A percentile compares a stretch with the other conserved stretches of the same genome.
Conservation (phyloP, 1,140 invertebrate genomes). For the Bombus cullumanus region DNA sequence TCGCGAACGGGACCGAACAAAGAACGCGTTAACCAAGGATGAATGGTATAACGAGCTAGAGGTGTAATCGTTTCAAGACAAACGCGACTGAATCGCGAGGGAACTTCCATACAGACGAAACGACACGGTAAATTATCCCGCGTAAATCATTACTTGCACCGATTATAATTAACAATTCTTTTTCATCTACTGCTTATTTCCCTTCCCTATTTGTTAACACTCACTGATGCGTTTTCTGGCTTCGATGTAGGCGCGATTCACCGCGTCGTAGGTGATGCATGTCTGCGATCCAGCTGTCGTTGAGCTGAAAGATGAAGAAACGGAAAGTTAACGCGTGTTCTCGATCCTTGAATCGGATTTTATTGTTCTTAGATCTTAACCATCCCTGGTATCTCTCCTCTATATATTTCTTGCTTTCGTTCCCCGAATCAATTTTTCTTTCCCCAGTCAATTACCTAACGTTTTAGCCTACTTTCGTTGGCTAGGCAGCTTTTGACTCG, state of each 20-base stretch:
- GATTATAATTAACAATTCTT: not conserved
- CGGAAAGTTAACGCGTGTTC: constrained; percentile 36
- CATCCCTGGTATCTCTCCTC: not conserved
- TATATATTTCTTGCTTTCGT: not conserved
- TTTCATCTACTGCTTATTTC: not conserved
- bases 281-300: constrained; percentile 87
- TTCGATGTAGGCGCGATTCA: constrained; percentile 94
- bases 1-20: not conserved
- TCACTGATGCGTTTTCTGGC: constrained; percentile 93
- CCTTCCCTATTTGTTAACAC: constrained; percentile 70
- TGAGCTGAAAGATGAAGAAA: constrained; percentile 84
- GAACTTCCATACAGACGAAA: not conserved
- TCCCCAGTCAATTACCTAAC: constrained; percentile 59
- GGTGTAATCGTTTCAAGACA: constrained; percentile 3
- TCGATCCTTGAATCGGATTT: constrained; percentile 10
- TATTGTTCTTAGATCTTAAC: constrained; percentile 32
- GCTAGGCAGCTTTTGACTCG: not conserved
- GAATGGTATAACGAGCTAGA: not conserved
- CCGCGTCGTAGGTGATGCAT: constrained; percentile 95
- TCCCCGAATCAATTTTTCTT: not conserved
- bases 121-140: not conserved
- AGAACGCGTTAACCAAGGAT: not conserved
- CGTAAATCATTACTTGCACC: not conserved
- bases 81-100: not conserved
- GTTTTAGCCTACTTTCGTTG: constrained; percentile 61